Evolutionary conservation across 1,140 invertebrate genomes (phyloP).

Genomic region (Papilio machaon): DNA sequence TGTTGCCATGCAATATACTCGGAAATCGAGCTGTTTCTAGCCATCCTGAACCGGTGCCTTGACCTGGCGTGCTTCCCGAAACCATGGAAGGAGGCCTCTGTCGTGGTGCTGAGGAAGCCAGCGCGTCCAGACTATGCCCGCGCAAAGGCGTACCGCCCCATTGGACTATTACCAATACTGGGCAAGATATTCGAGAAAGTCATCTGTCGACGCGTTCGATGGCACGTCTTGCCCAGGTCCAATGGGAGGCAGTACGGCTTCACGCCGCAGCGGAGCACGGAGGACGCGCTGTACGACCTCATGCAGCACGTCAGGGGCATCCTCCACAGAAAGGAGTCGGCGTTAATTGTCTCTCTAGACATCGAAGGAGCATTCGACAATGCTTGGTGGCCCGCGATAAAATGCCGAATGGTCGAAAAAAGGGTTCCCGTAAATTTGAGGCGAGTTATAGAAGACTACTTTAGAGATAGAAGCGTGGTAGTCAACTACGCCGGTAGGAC

Average conservation of each 20-base stretch:
- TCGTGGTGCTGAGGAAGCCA: slow-evolving; percentile 1
- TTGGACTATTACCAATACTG: not conserved
- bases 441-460: slow-evolving; percentile 23
- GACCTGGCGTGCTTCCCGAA: no score
- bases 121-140: not conserved
- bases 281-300: not conserved
- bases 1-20: not conserved
- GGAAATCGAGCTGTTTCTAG: not conserved
- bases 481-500: not conserved
- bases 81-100: slow-evolving; percentile 1
- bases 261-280: not conserved
- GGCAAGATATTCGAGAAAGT: slow-evolving; percentile 1
- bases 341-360: not conserved
- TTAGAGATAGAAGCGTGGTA: not conserved
- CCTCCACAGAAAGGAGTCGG: not conserved
- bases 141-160: slow-evolving; percentile 8
- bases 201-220: not conserved
- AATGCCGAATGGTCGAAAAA: not conserved
- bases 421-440: not conserved
- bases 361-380: not conserved
- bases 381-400: slow-evolving; percentile 16
- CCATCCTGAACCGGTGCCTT: no score
- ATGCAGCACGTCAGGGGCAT: not conserved
- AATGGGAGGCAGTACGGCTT: slow-evolving; percentile 32
- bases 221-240: not conserved